A percentile compares a stretch with the other conserved stretches of the same genome.
Conservation (phyloP, 2,888 invertebrate species). For the Tachina fera region DNA sequence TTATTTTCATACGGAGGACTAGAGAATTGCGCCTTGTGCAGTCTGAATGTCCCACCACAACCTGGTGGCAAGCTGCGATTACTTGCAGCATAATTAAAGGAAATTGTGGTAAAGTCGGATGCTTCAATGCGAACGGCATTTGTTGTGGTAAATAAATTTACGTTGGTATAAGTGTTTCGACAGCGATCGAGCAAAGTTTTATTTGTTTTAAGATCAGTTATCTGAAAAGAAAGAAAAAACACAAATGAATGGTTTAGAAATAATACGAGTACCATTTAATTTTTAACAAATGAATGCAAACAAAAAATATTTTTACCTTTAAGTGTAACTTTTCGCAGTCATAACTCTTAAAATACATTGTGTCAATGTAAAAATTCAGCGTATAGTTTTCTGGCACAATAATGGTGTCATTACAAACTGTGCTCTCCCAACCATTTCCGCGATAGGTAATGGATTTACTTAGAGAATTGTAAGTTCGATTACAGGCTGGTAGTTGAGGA, state of each 20-base stretch:
- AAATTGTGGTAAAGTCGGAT: slow-evolving; percentile 12
- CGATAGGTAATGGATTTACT: slow-evolving; percentile 86
- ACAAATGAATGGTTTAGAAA: background rate
- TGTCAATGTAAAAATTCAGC: slow-evolving; percentile 88
- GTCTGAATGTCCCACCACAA: slow-evolving; percentile 77
- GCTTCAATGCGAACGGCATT: slow-evolving; percentile 75
- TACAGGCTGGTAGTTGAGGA: slow-evolving; percentile 75
- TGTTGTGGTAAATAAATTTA: slow-evolving; percentile 70
- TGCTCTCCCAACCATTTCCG: slow-evolving; percentile 74
- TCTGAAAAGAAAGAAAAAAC: slow-evolving; percentile 67
- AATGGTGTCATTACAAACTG: slow-evolving; percentile 86
- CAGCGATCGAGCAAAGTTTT: slow-evolving; percentile 71
- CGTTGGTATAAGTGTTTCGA: background rate
- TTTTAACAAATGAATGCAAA: background rate
- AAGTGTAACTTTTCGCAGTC: slow-evolving; percentile 64
- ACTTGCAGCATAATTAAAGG: slow-evolving; percentile 74
- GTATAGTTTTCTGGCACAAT: slow-evolving; percentile 86
- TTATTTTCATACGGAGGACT: slow-evolving; percentile 87
- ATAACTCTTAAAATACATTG: slow-evolving; percentile 77
- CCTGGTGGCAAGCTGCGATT: slow-evolving; percentile 73
- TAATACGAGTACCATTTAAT: too few relatives aligned
- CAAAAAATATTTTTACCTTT: slow-evolving; percentile 72
- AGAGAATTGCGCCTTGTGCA: slow-evolving; percentile 82
- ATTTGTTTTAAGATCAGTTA: slow-evolving; percentile 76
- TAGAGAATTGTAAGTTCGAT: slow-evolving; percentile 85